A percentile compares a stretch with the other conserved stretches of the same genome.
Evolutionary conservation across 1,140 invertebrate genomes (phyloP).

Genomic region (Acromyrmex heyeri): DNA sequence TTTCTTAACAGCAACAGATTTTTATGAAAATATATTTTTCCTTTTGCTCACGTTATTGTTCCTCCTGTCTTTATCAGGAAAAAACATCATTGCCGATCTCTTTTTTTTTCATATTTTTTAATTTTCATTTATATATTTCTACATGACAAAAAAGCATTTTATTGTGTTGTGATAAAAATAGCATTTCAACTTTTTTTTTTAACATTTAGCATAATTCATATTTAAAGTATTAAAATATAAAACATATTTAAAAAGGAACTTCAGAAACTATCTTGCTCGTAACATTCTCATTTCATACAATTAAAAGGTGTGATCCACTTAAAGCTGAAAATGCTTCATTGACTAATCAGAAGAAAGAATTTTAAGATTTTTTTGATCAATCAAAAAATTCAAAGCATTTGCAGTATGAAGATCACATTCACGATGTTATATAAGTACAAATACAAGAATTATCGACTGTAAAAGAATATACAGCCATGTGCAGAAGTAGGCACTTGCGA

Average conservation of each 20-base stretch:
- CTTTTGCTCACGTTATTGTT: conserved; percentile 16
- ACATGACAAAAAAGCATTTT: background rate
- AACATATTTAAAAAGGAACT: background rate
- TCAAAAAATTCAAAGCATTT: too few relatives aligned
- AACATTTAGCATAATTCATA: background rate
- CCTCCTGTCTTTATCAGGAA: background rate
- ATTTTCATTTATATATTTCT: background rate
- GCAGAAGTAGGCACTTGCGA: too few relatives aligned
- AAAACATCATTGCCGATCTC: conserved; percentile 12
- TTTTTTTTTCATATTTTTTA: conserved; percentile 6
- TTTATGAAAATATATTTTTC: background rate
- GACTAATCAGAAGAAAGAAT: too few relatives aligned
- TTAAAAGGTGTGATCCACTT: conserved; percentile 11
- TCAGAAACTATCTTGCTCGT: background rate
- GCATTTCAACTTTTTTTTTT: conserved; percentile 17
- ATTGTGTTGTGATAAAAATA: conserved; percentile 16
- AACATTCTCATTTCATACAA: conserved; percentile 30
- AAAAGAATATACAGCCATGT: conserved; percentile 9
- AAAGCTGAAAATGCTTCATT: too few relatives aligned
- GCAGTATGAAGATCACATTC: too few relatives aligned
- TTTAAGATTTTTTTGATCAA: too few relatives aligned
- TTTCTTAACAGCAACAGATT: background rate
- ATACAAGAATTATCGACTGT: conserved; percentile 42
- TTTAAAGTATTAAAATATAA: conserved; percentile 12
- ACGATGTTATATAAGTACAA: conserved; percentile 66